phyloP scores from a whole-genome alignment of 2,888 invertebrate genomes.

The Cyaniris semiargus region DNA sequence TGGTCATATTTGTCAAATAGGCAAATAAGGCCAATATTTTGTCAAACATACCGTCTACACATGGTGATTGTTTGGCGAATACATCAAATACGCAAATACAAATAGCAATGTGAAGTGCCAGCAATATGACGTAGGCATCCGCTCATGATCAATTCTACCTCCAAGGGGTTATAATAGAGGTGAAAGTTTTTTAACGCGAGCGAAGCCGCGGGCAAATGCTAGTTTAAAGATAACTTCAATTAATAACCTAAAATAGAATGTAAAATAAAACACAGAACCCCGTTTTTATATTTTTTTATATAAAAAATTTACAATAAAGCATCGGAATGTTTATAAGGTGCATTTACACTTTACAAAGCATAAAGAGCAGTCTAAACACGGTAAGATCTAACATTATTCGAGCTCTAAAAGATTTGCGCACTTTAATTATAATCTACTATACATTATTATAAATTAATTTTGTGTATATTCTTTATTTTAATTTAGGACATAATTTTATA shows the following conservation, averaged over 20 bases:
- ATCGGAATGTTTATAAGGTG: slow-evolving; percentile 31
- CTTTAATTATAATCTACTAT: neutral
- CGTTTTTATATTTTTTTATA: slow-evolving; percentile 20
- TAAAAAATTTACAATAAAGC: slow-evolving; percentile 20
- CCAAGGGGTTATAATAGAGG: too few relatives aligned
- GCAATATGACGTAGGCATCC: too few relatives aligned
- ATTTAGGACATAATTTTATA: neutral
- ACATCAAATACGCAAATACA: too few relatives aligned
- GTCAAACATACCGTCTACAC: too few relatives aligned
- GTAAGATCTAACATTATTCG: slow-evolving; percentile 30
- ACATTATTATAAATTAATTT: slow-evolving; percentile 14
- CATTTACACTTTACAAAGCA: slow-evolving; percentile 12
- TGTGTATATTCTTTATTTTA: neutral
- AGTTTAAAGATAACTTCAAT: too few relatives aligned
- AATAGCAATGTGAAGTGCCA: too few relatives aligned
- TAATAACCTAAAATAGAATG: neutral
- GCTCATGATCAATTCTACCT: too few relatives aligned
- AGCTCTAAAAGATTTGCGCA: neutral
- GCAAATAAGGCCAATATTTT: too few relatives aligned
- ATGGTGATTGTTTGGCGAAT: too few relatives aligned
- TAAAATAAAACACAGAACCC: slow-evolving; percentile 23
- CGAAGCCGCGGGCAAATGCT: too few relatives aligned
- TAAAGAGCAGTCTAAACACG: neutral
- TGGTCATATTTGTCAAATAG: too few relatives aligned
- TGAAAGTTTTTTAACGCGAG: too few relatives aligned